Percentiles rank a stretch among this genome's conserved stretches.
Conservation (phyloP, 2,113 vertebrate genomes). For the Rattus rattus region DNA sequence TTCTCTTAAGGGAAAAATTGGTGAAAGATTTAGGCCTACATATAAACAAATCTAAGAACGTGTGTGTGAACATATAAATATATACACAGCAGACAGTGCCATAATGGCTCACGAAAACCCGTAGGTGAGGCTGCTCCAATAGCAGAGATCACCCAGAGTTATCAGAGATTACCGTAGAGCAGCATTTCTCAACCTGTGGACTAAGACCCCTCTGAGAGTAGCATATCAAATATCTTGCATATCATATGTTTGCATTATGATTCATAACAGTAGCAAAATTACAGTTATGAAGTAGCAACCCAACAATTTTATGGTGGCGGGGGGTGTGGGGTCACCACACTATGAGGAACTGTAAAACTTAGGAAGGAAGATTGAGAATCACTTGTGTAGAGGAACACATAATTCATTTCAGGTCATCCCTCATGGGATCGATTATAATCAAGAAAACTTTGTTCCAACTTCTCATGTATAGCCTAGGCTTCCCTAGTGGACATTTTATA, state of each 20-base stretch:
- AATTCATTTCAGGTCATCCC: slow-evolving; percentile 44
- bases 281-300: background rate
- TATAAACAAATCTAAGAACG: slow-evolving; percentile 22
- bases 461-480: slow-evolving; percentile 54
- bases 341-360: background rate
- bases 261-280: background rate
- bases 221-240: background rate
- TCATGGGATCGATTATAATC: background rate
- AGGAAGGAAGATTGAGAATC: background rate
- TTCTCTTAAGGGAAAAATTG: slow-evolving; percentile 56
- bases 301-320: background rate
- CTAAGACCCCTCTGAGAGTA: background rate
- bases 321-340: background rate
- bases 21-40: background rate
- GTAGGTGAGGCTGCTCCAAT: background rate
- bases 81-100: background rate
- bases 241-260: background rate
- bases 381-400: background rate
- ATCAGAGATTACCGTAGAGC: background rate
- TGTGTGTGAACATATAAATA: background rate
- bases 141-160: slow-evolving; percentile 24
- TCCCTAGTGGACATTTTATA: slow-evolving; percentile 38
- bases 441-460: slow-evolving; percentile 43
- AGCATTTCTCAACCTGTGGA: background rate
- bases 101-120: background rate